A percentile compares a stretch with the other conserved stretches of the same genome.
Evolutionary conservation across 2,888 invertebrate genomes (phyloP).

Genomic region (Scaptomyza flava): DNA sequence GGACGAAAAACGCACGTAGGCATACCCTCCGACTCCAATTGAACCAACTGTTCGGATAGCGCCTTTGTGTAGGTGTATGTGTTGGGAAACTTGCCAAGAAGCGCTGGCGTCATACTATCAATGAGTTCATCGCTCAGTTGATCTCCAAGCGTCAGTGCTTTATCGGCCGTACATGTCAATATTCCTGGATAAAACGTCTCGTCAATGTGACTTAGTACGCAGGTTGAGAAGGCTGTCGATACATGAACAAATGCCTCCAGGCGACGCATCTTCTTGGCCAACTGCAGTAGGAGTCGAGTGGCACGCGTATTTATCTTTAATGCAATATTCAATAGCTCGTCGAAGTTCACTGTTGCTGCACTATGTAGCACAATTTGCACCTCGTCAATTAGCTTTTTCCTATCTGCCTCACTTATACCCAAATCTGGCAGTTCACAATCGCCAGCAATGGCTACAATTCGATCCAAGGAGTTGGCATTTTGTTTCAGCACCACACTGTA

Average conservation of each 20-base stretch:
- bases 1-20: neutral
- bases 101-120: too few relatives aligned
- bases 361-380: neutral
- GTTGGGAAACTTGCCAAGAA: neutral
- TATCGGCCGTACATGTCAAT: neutral
- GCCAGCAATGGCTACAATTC: neutral
- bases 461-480: neutral
- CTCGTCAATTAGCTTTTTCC: neutral
- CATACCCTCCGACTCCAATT: neutral
- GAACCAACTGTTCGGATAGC: slow-evolving; percentile 1
- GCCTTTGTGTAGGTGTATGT: neutral
- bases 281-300: neutral
- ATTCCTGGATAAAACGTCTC: neutral
- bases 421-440: slow-evolving; percentile 2
- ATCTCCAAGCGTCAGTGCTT: neutral
- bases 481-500: neutral
- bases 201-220: neutral
- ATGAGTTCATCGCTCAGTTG: neutral
- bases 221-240: neutral
- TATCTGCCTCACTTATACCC: neutral
- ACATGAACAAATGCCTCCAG: neutral
- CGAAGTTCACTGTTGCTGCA: slow-evolving; percentile 3
- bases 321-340: neutral
- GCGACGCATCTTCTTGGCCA: slow-evolving; percentile 2
- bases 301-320: neutral